Conservation (phyloP, 2,113 vertebrate species). For the Caretta caretta region DNA sequence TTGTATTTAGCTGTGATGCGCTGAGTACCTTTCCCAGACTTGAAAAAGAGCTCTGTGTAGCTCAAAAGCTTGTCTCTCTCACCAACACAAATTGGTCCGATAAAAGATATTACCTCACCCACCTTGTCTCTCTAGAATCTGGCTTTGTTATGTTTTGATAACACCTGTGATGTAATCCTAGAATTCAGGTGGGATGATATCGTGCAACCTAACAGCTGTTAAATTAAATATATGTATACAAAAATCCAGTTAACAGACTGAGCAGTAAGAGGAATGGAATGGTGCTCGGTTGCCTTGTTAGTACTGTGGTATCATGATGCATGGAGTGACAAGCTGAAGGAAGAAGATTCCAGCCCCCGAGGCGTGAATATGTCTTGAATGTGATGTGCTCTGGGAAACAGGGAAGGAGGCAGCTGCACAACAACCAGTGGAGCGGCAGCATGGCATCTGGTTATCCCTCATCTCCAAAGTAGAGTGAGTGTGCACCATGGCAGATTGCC, state of each 20-base stretch:
- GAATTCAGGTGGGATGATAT: background rate
- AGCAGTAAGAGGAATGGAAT: background rate
- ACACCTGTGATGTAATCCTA: background rate
- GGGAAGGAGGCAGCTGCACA: background rate
- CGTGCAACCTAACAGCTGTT: background rate
- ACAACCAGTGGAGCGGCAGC: background rate
- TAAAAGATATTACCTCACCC: background rate
- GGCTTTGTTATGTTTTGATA: background rate
- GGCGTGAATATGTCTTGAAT: background rate
- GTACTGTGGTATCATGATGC: background rate
- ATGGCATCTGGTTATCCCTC: background rate
- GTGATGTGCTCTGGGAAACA: background rate
- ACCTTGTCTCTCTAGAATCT: background rate
- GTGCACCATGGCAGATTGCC: background rate
- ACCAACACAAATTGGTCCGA: background rate
- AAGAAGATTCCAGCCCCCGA: fast-evolving
- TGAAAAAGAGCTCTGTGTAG: background rate
- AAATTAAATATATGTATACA: background rate
- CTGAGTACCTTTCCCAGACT: background rate
- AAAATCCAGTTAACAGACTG: background rate
- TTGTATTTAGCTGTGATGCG: background rate
- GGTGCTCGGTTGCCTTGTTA: background rate
- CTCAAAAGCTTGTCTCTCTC: background rate
- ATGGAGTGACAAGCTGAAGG: background rate
- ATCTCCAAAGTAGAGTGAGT: background rate